phyloP scores from a whole-genome alignment of 2,888 invertebrate species.

The Antheraea yamamai region DNA sequence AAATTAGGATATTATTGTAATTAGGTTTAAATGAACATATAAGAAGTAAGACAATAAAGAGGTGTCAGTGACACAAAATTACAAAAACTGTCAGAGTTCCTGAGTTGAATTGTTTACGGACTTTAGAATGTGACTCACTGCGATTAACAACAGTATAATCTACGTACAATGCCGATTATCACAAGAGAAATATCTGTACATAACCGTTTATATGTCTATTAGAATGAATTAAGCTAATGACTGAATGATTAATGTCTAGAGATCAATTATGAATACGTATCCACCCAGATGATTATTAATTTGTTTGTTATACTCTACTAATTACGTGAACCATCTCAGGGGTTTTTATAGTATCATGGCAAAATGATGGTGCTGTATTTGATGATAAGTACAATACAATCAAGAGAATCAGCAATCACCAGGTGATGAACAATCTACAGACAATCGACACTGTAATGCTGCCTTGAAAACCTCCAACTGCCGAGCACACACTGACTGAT shows the following conservation, averaged over 20 bases:
- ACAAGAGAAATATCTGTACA: not conserved
- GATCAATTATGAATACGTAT: not conserved
- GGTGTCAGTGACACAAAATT: not conserved
- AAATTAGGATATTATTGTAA: too few relatives aligned
- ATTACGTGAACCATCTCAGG: not conserved
- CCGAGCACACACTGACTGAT: too few relatives aligned
- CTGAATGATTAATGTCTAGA: too few relatives aligned
- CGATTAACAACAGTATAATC: not conserved
- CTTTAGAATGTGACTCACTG: not conserved
- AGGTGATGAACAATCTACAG: too few relatives aligned
- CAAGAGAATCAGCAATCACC: too few relatives aligned
- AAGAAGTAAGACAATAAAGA: not conserved
- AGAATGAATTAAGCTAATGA: too few relatives aligned
- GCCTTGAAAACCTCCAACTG: too few relatives aligned
- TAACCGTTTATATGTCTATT: too few relatives aligned
- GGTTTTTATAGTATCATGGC: too few relatives aligned
- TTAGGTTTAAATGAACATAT: not conserved
- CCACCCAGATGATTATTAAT: not conserved
- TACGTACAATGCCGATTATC: not conserved
- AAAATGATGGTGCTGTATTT: too few relatives aligned
- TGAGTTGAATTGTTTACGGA: not conserved
- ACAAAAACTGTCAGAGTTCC: not conserved
- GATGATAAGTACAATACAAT: too few relatives aligned
- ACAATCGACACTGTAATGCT: too few relatives aligned
- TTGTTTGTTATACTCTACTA: not conserved